Evolutionary conservation across 2,113 vertebrate genomes (phyloP).

Genomic region (Triplophysa dalaica): DNA sequence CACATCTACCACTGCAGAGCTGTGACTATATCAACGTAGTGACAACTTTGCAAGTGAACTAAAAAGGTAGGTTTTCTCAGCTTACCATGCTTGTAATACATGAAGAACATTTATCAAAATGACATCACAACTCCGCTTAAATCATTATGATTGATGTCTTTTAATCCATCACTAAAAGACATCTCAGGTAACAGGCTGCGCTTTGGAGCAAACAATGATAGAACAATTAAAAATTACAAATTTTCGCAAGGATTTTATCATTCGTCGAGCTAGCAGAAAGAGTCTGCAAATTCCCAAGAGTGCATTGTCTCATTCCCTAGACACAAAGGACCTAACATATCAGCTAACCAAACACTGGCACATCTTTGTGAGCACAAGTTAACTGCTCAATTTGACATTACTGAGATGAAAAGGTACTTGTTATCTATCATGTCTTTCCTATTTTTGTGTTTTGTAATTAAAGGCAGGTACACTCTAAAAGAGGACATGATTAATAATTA

Average conservation of each 20-base stretch:
- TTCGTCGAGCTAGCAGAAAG: neutral
- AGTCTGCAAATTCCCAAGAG: constrained; percentile 5
- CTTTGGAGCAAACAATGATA: neutral
- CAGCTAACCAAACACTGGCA: constrained; percentile 27
- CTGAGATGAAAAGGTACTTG: constrained; percentile 20
- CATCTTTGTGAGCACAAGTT: constrained; percentile 29
- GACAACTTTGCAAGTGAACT: neutral
- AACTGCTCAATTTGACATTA: constrained; percentile 35
- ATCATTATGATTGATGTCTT: constrained; percentile 20
- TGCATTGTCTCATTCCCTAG: neutral
- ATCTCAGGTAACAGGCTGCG: neutral
- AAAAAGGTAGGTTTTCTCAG: neutral
- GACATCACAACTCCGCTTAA: constrained; percentile 11
- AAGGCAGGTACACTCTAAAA: neutral
- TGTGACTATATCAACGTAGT: neutral
- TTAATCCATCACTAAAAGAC: constrained; percentile 12
- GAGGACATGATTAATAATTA: too few relatives aligned
- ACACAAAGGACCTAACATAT: constrained; percentile 5
- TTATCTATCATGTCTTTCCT: constrained; percentile 6
- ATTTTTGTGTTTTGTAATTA: neutral
- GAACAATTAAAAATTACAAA: neutral
- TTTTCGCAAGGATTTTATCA: neutral
- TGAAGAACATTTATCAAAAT: constrained; percentile 33
- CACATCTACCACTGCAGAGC: neutral
- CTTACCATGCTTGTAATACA: neutral